Percentiles rank a stretch among this genome's conserved stretches.
These are phyloP conservation scores for Zosterops hypoxanthus DNA, from an alignment of 2,113 vertebrate genomes.

Conservation along the genomic window DNA sequence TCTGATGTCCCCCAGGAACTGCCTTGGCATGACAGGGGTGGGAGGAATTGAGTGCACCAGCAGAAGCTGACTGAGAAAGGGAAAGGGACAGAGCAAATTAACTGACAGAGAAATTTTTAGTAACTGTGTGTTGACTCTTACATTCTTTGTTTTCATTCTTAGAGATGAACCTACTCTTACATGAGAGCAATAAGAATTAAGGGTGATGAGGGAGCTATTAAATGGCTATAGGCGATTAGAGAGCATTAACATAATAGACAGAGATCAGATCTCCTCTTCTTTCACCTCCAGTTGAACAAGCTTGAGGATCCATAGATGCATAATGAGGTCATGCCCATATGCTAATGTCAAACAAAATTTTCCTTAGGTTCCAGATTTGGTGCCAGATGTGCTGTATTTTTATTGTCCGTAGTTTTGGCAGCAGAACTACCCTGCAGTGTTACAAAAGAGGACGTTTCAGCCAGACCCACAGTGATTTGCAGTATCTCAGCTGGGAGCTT, in stretches of 20 bases:
- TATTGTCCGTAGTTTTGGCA: not conserved
- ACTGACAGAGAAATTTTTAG: not conserved
- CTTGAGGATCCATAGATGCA: not conserved
- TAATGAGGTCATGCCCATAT: not conserved
- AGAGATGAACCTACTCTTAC: not conserved
- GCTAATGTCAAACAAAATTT: not conserved
- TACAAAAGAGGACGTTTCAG: not conserved
- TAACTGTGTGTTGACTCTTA: not conserved
- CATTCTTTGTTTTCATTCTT: not conserved
- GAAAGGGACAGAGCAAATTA: not conserved
- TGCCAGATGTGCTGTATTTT: not conserved
- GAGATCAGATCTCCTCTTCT: not conserved
- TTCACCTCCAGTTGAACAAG: not conserved
- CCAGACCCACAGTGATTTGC: not conserved
- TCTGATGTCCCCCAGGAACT: not conserved
- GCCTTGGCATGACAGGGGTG: not conserved
- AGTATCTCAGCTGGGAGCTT: not conserved
- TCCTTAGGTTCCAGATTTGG: not conserved
- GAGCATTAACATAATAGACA: not conserved
- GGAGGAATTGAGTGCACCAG: not conserved
- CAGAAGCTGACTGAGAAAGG: not conserved
- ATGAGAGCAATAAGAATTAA: not conserved
- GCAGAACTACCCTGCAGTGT: not conserved
- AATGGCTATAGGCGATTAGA: not conserved
- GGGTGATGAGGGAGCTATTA: not conserved